These are phyloP conservation scores for Cotesia congregata DNA, from an alignment of 2,888 invertebrate genomes.

Conservation along the genomic window DNA sequence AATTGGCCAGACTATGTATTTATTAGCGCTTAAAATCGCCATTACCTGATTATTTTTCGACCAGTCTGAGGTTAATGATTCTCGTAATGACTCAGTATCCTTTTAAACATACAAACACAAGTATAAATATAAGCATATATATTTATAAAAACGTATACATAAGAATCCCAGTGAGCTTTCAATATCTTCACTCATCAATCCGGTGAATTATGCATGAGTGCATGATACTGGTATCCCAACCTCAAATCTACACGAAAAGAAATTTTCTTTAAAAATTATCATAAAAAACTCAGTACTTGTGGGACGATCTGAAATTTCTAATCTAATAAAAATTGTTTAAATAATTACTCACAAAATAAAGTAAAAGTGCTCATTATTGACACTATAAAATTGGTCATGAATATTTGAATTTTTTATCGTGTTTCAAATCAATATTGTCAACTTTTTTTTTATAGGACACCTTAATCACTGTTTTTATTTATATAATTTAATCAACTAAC, in stretches of 20 bases:
- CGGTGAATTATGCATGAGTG: conserved; percentile 13
- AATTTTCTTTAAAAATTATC: too few relatives aligned
- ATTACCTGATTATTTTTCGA: conserved; percentile 51
- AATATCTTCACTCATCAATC: conserved; percentile 4
- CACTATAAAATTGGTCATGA: too few relatives aligned
- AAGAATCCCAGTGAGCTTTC: background rate
- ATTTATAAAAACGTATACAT: background rate
- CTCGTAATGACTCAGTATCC: conserved; percentile 48
- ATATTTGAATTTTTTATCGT: too few relatives aligned
- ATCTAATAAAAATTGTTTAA: background rate
- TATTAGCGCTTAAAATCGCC: conserved; percentile 53
- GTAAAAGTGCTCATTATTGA: too few relatives aligned
- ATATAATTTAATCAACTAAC: too few relatives aligned
- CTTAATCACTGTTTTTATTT: too few relatives aligned
- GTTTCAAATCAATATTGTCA: too few relatives aligned
- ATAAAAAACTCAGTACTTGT: background rate
- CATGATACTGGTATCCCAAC: background rate
- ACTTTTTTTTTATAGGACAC: too few relatives aligned
- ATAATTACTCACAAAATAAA: too few relatives aligned
- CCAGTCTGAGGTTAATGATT: conserved; percentile 50
- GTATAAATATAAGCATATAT: background rate
- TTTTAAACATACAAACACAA: background rate
- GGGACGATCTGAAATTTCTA: background rate
- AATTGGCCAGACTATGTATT: conserved; percentile 56
- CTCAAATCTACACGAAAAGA: background rate